phyloP scores from a whole-genome alignment of 2,888 invertebrate species.

The Acanthosepion esculentum region DNA sequence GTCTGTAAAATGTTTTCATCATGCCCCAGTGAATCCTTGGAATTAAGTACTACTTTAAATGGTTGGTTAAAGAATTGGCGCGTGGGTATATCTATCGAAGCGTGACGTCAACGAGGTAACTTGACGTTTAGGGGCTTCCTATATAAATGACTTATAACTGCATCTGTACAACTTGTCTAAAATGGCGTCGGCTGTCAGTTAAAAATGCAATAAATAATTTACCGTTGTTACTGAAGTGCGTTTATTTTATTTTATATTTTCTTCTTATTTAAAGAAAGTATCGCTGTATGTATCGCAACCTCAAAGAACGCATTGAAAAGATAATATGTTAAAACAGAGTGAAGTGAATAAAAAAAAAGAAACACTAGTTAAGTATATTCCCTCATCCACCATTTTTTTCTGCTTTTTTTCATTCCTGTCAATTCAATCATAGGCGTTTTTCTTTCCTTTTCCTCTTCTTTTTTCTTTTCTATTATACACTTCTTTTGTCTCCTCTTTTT shows the following conservation, averaged over 20 bases:
- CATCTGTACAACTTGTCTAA: not conserved
- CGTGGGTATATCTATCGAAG: not conserved
- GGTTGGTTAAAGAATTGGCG: not conserved
- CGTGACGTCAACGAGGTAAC: not conserved
- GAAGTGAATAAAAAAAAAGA: not conserved
- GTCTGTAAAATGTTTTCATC: not conserved
- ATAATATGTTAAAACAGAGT: not conserved
- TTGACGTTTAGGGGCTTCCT: not conserved
- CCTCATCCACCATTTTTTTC: not conserved
- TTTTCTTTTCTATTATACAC: not conserved
- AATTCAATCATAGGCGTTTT: not conserved
- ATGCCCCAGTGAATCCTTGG: not conserved
- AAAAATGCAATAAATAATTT: not conserved
- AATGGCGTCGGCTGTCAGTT: not conserved
- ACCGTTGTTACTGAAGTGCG: not conserved
- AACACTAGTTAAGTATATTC: not conserved
- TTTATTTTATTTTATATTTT: not conserved
- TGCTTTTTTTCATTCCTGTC: constrained; percentile 8
- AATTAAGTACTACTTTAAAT: not conserved
- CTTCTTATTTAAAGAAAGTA: not conserved
- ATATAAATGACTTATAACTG: not conserved
- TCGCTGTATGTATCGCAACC: not conserved
- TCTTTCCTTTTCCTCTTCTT: not conserved
- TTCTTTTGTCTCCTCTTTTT: not conserved
- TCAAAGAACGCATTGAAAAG: not conserved